Percentiles rank a stretch among this genome's conserved stretches.
Conservation (phyloP, 1,140 invertebrate genomes). For the Rhizoglyphus robini region DNA sequence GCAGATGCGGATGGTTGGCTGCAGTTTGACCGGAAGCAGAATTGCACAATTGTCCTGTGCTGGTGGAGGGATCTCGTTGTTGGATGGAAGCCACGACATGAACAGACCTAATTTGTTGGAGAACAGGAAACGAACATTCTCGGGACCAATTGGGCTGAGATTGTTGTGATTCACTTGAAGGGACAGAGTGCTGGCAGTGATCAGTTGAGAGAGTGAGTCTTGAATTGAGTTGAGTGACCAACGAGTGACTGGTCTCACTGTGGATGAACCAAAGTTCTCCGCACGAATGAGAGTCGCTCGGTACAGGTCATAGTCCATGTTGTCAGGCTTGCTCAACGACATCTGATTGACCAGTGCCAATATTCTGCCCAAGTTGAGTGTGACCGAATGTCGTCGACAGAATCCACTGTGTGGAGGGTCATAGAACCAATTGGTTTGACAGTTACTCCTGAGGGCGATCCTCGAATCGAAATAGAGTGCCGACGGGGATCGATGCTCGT, state of each 20-base stretch:
- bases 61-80: background rate
- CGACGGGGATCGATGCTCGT: background rate
- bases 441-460: background rate
- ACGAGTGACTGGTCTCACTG: background rate
- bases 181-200: background rate
- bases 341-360: background rate
- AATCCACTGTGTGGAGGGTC: background rate
- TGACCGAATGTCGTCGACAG: background rate
- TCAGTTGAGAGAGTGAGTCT: background rate
- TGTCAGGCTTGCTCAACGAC: background rate
- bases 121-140: constrained; percentile 4
- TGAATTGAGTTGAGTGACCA: background rate
- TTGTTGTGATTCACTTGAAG: background rate
- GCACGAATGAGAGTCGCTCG: background rate
- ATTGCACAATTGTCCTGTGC: background rate
- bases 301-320: background rate
- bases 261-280: background rate
- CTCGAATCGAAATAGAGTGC: background rate
- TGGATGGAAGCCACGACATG: constrained; percentile 1
- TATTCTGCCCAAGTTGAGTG: background rate
- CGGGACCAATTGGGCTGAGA: background rate
- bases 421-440: constrained; percentile 1
- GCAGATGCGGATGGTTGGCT: background rate
- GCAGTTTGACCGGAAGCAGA: background rate
- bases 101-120: background rate